Conservation (phyloP, 2,797 vertebrate species). For the Anniella stebbinsi region DNA sequence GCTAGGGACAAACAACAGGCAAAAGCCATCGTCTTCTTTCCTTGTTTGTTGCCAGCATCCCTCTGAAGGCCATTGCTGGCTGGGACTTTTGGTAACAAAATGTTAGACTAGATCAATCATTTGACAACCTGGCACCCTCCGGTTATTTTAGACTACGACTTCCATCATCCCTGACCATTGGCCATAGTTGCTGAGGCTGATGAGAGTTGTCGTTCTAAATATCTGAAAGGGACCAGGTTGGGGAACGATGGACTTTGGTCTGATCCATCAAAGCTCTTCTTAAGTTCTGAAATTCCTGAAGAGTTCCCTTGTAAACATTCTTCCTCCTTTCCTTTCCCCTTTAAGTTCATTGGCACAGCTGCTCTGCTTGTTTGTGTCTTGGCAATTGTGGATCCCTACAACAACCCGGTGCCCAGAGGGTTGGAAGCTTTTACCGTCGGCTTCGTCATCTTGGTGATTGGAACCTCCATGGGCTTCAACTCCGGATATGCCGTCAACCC, state of each 20-base stretch:
- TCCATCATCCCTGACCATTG: background rate
- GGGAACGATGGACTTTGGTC: too few relatives aligned
- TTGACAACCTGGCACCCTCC: too few relatives aligned
- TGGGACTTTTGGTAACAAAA: background rate
- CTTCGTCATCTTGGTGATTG: slow-evolving; percentile 94
- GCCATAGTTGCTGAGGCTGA: background rate
- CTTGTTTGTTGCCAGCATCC: background rate
- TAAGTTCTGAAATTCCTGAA: background rate
- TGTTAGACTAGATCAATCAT: background rate
- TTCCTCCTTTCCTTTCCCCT: background rate
- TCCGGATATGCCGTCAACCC: slow-evolving; percentile 98
- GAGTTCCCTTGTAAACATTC: too few relatives aligned
- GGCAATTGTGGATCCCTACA: slow-evolving; percentile 95
- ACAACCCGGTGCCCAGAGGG: slow-evolving; percentile 91
- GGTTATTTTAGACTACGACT: background rate
- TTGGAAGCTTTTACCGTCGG: slow-evolving; percentile 97
- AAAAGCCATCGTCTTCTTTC: background rate
- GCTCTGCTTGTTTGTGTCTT: slow-evolving; percentile 93
- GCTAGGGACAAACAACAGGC: background rate
- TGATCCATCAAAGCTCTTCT: background rate
- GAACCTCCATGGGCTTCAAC: slow-evolving; percentile 98
- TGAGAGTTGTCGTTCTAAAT: background rate
- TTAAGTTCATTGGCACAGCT: slow-evolving; percentile 92
- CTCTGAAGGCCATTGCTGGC: background rate
- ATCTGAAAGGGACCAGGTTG: too few relatives aligned